Base-by-base conservation (phyloP, 2,888 invertebrate genomes). In the Phlogophora meticulosa region DNA sequence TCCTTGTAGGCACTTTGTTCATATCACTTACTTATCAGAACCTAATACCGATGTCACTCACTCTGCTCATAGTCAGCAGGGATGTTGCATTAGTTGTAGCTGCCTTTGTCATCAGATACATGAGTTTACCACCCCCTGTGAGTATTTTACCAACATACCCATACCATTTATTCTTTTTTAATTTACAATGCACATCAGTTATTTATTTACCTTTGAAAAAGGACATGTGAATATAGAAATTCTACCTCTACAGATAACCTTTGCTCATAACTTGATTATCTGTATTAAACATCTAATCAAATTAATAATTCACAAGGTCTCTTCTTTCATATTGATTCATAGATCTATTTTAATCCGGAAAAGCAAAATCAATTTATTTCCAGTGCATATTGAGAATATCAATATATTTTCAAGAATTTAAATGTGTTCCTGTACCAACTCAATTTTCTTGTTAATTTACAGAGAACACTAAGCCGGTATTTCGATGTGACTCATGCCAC, bases 401-500 rank as follows among this genome's bases (percentile, higher is more conserved):
- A 2, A 15, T 38, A 11, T 15, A 4, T 17, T 20, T 62, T 62
- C 5, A n/a, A n/a, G n/a, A n/a, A n/a, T 28, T 28, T 28, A 28
- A 28, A 28, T 28, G 5, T 28, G 28, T 28, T 2, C n/a, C n/a
- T n/a, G n/a, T n/a, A 28, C 28, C 20, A 22, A 15, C 2, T 5
- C 9, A 24, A 1, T 40, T 43, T 10, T 49, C 7, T 28, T 46
- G 9, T 66, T 67, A 66, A 34, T 83, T 96, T 96, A 65, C 95
- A 99, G 98, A 97, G 97, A 95, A 99, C 99, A 0, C 90, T 99
- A 60, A 96, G 97, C 71, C 96, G 98, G 76, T 99, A 98, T 91
- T 99, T 99, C 90, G 98, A 99, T 94, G 97, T 97, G n/a, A 98
- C 98, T 7, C 97, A 98, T 91, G 98, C 98, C 3, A 98, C 99